phyloP scores from a whole-genome alignment of 2,888 invertebrate genomes.

The Eurois occulta region DNA sequence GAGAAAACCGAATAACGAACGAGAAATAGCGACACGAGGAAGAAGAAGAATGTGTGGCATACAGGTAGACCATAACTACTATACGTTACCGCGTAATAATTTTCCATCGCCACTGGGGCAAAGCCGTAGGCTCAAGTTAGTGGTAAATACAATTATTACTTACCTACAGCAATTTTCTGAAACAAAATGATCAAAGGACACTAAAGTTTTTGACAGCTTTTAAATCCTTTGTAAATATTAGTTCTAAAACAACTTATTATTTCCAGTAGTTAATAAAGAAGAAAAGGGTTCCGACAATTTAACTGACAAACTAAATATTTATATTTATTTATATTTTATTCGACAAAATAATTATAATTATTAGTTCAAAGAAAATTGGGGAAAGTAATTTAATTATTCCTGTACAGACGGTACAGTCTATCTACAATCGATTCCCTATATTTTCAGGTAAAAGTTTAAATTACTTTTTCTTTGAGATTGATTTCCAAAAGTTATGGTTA shows the following conservation, averaged over 20 bases:
- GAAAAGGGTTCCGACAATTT: neutral
- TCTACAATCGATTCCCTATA: neutral
- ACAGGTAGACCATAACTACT: neutral
- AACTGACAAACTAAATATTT: neutral
- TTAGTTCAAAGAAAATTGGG: conserved; percentile 25
- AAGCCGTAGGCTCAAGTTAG: neutral
- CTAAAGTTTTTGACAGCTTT: conserved; percentile 5
- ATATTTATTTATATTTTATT: too few species aligned
- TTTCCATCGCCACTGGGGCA: neutral
- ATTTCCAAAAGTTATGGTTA: neutral
- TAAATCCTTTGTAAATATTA: neutral
- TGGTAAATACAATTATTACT: neutral
- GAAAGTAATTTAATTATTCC: conserved; percentile 17
- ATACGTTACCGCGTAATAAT: neutral
- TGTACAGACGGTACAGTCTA: neutral
- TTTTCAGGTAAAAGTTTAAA: conserved; percentile 13
- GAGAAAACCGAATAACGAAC: too few species aligned
- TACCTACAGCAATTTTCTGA: neutral
- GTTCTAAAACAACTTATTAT: conserved; percentile 24
- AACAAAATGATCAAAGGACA: conserved; percentile 7
- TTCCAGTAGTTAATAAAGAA: conserved; percentile 20
- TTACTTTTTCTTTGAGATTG: conserved; percentile 22
- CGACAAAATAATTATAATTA: conserved; percentile 7
- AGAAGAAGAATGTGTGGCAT: neutral
- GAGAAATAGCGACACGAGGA: neutral